Conservation (phyloP, 1,140 invertebrate genomes). For the Onthophagus taurus region DNA sequence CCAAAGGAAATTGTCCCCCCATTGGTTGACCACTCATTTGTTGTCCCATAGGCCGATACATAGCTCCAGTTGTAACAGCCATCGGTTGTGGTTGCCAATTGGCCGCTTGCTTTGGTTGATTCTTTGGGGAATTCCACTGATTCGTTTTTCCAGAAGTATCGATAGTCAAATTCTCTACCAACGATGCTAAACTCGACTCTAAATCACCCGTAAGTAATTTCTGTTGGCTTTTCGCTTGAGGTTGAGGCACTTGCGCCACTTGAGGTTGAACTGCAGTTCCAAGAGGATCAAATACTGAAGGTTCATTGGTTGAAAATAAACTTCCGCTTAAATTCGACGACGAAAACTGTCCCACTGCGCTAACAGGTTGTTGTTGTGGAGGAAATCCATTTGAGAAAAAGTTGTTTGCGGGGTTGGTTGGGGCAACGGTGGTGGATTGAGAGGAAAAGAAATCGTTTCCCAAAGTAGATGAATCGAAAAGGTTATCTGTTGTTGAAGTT, state of each 20-base stretch:
- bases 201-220: conserved; percentile 83
- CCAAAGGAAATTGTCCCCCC: conserved; percentile 18
- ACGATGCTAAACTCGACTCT: conserved; percentile 79
- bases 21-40: conserved; percentile 12
- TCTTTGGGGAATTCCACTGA: conserved; percentile 82
- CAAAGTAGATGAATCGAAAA: conserved; percentile 21
- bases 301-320: conserved; percentile 30
- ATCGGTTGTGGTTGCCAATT: conserved; percentile 74
- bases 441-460: conserved; percentile 11
- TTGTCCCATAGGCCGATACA: conserved; percentile 63
- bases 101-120: conserved; percentile 61
- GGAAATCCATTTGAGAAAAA: conserved; percentile 67
- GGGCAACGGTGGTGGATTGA: conserved; percentile 33
- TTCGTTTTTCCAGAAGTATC: conserved; percentile 54
- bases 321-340: conserved; percentile 32
- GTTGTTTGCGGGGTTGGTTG: conserved; percentile 52
- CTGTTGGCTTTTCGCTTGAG: conserved; percentile 38
- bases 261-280: conserved; percentile 31
- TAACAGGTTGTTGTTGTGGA: conserved; percentile 5
- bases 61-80: conserved; percentile 70
- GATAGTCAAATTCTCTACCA: conserved; percentile 87
- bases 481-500: conserved; percentile 48
- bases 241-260: conserved; percentile 28
- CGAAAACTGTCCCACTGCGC: conserved; percentile 19
- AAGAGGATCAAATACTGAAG: conserved; percentile 56